Conservation (phyloP, 2,797 vertebrate genomes). For the Tinamus major region DNA sequence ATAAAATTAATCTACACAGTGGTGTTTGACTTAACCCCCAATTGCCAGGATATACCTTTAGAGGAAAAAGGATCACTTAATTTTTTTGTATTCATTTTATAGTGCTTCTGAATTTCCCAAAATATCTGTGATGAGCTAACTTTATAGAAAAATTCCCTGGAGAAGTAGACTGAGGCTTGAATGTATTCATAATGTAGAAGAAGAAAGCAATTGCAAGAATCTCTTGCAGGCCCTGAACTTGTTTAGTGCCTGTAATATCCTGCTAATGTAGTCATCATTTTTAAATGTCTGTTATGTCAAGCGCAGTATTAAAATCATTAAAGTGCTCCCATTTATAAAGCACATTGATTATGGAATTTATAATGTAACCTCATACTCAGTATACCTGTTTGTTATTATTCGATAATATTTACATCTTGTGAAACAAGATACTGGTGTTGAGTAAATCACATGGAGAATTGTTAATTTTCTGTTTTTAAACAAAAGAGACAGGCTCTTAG, state of each 20-base stretch:
- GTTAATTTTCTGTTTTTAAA: slow-evolving; percentile 54
- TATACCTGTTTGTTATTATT: slow-evolving; percentile 25
- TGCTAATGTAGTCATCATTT: slow-evolving; percentile 3
- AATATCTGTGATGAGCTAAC: neutral
- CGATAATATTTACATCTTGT: neutral
- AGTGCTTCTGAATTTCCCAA: neutral
- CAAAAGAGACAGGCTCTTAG: slow-evolving; percentile 40
- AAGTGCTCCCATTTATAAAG: neutral
- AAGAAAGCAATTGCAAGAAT: slow-evolving; percentile 42
- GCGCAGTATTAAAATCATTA: slow-evolving; percentile 16
- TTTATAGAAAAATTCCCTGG: neutral
- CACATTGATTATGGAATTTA: neutral
- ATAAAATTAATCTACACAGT: neutral
- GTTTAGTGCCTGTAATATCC: slow-evolving; percentile 10
- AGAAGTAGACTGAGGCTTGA: neutral
- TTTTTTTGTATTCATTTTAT: neutral
- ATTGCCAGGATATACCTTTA: neutral
- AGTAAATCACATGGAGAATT: slow-evolving; percentile 38
- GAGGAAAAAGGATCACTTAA: neutral
- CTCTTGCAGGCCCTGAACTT: neutral
- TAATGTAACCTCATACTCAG: neutral
- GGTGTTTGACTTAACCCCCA: neutral
- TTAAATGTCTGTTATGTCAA: slow-evolving; percentile 23
- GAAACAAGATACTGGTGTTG: neutral
- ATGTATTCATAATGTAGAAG: neutral